Evolutionary conservation across 2,888 invertebrate species (phyloP), one percentile per base, ranked within the genome.

Genomic region (Teleogryllus oceanicus): DNA sequence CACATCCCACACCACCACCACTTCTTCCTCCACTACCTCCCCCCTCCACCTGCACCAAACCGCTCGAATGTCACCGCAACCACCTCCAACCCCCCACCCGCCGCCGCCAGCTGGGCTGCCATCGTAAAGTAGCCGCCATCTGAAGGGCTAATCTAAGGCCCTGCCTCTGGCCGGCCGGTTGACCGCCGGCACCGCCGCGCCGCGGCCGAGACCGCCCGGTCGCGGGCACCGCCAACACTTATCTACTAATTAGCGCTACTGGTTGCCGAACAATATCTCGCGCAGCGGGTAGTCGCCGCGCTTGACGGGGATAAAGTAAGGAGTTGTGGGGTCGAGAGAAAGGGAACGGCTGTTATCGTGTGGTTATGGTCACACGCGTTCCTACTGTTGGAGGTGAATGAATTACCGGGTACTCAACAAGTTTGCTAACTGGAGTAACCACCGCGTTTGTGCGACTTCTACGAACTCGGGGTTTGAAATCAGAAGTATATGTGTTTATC

Each of bases 281-380:
- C 62, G 3, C 62, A 62, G 62, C n/a, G n/a, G 62, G 16, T 4
- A 62, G 62, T 13, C 62, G 13, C 62, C 16, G 62, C 16, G n/a
- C 16, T 62, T 62, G 62, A 62, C 62, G 62, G 62, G n/a, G n/a
- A 62, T 62, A 62, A 62, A 62, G 62, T 62, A n/a, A 62, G n/a
- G 62, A 62, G 62, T 62, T 62, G n/a, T 13, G 62, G n/a, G n/a
- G 16, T 62, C 62, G 13, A 62, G 37, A 37, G 37, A 62, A 62
- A 62, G n/a, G 62, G 62, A 62, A 8, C 37, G 37, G 62, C n/a
- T 11, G 62, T 62, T 62, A 62, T 62, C 62, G n/a, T 62, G 16
- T 62, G 13, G 16, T 62, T n/a, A 13, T 62, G 62, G 62, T 18
- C n/a, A 18, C 62, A 62, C 62, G 13, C 62, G n/a, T 62, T 62